Evolutionary conservation across 2,113 vertebrate genomes (phyloP).

Genomic region (Microcebus ravelobensis): DNA sequence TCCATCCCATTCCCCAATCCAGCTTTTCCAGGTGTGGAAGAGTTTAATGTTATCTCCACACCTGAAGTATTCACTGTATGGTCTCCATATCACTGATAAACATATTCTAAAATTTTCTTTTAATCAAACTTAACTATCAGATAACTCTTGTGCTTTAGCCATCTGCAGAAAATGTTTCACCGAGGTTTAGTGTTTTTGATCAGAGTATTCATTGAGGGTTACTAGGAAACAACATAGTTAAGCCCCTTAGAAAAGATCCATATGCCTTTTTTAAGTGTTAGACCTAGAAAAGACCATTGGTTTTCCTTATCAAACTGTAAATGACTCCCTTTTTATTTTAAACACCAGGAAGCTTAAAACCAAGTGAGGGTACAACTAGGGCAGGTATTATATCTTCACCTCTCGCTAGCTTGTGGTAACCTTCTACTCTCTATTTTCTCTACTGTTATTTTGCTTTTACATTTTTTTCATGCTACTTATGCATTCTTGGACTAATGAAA

Average conservation of each 20-base stretch:
- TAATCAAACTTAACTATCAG: background rate
- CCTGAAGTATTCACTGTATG: background rate
- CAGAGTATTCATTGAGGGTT: background rate
- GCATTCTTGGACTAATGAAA: background rate
- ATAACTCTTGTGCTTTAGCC: background rate
- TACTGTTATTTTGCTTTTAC: background rate
- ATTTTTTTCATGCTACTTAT: background rate
- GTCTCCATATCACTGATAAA: background rate
- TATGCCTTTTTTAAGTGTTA: slow-evolving; percentile 23
- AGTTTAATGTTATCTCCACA: background rate
- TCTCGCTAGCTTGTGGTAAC: background rate
- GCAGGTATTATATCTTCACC: background rate
- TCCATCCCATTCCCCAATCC: background rate
- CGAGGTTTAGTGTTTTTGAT: background rate
- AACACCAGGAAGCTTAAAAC: slow-evolving; percentile 10
- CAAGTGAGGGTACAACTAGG: background rate
- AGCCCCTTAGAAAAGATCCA: background rate
- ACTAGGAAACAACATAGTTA: background rate
- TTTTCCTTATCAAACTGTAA: slow-evolving; percentile 25
- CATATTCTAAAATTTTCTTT: background rate
- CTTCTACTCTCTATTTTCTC: background rate
- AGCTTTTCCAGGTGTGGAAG: background rate
- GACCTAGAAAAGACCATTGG: background rate
- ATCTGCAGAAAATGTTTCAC: background rate
- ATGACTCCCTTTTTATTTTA: background rate